phyloP scores from a whole-genome alignment of 2,113 vertebrate species.

The Chaetorhynchus papuensis region DNA sequence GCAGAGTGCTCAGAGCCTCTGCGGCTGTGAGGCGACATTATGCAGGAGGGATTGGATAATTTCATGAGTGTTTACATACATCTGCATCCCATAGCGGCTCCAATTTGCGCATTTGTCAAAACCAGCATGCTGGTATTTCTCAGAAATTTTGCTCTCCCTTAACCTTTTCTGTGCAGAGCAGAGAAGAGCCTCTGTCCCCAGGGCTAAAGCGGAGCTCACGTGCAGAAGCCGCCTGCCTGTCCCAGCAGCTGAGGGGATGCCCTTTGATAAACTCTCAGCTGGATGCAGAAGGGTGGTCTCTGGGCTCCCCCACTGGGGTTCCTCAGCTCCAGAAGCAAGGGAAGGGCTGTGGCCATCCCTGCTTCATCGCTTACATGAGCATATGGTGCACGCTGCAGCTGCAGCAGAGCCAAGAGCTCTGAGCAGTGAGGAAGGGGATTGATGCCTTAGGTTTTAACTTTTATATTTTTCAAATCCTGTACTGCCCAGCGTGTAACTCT shows the following conservation, averaged over 20 bases:
- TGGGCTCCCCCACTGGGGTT: not conserved
- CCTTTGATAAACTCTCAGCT: not conserved
- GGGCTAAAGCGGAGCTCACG: not conserved
- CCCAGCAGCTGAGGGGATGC: not conserved
- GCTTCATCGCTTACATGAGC: not conserved
- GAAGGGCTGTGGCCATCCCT: not conserved
- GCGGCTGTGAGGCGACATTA: not conserved
- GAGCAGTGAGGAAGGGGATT: not conserved
- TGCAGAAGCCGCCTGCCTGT: not conserved
- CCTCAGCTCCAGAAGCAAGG: not conserved
- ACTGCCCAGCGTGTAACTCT: no score
- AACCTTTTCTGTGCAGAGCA: not conserved
- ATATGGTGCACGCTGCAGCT: not conserved
- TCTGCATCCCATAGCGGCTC: constrained; percentile 49
- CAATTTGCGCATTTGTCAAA: constrained; percentile 63
- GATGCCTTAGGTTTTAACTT: no score
- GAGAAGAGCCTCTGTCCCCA: not conserved
- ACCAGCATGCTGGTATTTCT: constrained; percentile 36
- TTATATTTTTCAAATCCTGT: no score
- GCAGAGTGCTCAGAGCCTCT: not conserved
- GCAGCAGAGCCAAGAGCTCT: not conserved
- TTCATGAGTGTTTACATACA: constrained; percentile 58
- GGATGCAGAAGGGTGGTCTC: not conserved
- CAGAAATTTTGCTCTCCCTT: constrained; percentile 32
- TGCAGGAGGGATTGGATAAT: constrained; percentile 50